Evolutionary conservation across 1,140 invertebrate species (phyloP).

Genomic region (Akabosia matsudoensis): DNA sequence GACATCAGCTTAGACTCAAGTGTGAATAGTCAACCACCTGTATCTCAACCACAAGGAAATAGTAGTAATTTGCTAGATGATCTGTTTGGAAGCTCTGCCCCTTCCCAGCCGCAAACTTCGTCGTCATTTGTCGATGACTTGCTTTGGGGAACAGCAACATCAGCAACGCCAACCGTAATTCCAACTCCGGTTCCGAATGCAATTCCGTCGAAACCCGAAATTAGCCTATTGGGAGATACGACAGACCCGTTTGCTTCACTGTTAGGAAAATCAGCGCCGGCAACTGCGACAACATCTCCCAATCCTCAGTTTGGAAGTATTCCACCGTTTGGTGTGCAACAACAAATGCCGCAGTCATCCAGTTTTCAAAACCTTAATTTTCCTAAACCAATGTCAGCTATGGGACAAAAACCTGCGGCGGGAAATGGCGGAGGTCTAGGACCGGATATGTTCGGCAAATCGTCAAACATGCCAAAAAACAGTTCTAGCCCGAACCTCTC

Average conservation of each 20-base stretch:
- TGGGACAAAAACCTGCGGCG: background rate
- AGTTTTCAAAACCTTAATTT: constrained; percentile 37
- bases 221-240: constrained; percentile 22
- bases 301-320: constrained; percentile 20
- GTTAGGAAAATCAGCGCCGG: constrained; percentile 25
- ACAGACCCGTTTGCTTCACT: constrained; percentile 34
- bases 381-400: constrained; percentile 8
- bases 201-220: constrained; percentile 8
- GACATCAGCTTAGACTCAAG: constrained; percentile 28
- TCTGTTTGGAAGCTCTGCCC: constrained; percentile 30
- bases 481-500: constrained; percentile 36
- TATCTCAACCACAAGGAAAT: constrained; percentile 17
- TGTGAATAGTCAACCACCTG: constrained; percentile 15
- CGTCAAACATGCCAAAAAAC: constrained; percentile 31
- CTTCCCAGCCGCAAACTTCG: background rate
- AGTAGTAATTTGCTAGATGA: constrained; percentile 32
- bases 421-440: background rate
- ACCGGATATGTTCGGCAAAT: background rate
- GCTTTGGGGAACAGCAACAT: constrained; percentile 23
- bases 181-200: background rate
- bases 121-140: constrained; percentile 21
- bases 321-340: background rate
- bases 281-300: background rate
- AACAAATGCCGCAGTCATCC: constrained; percentile 19
- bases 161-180: background rate